Evolutionary conservation across 2,888 invertebrate species (phyloP), one percentile per base, ranked within the genome.

Genomic region (Conistra vaccinii): DNA sequence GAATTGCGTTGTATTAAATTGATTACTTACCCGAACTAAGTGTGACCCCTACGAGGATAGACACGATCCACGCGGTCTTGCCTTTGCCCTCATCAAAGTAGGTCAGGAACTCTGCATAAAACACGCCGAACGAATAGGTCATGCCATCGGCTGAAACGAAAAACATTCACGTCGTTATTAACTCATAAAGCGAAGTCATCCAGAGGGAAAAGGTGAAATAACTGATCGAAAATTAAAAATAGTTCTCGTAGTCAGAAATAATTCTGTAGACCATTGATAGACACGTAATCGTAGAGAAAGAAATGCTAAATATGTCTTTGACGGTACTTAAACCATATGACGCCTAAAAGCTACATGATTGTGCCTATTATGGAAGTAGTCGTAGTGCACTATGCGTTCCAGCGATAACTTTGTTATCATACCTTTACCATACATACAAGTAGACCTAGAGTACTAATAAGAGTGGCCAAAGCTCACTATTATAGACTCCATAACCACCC

Each of bases 81-180:
- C 98, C 98, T 92, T 98, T 98, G 80, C 98, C 98, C 91, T 98
- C 98, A 10, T 97, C 94, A 94, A 99, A 99, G 95, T 98, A 98
- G 78, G 97, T 96, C 86, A 99, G 96, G 92, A 99, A 98, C 94
- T 99, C 98, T 84, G 97, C 97, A 95, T 98, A 98, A 95, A 99
- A 98, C 80, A 99, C 98, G 72, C 99, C 99, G 94, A 99, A 99
- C 26, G 99, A 99, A 96, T 99, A 99, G 69, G 99, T 99, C 93
- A 99, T 98, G 77, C 99, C 99, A 95, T 99, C 99, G 87, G 99
- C 99, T 98, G 97, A 87, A 97, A 97, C 80, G 80, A 91, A 85
- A 88, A 86, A 84, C 76, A 73, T 35, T 83, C 65, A 57, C 58
- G 39, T 79, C 66, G 62, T 87, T 86, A 88, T 73, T 79, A 29